Conservation (phyloP, 2,888 invertebrate species). For the Ligdia adustata region DNA sequence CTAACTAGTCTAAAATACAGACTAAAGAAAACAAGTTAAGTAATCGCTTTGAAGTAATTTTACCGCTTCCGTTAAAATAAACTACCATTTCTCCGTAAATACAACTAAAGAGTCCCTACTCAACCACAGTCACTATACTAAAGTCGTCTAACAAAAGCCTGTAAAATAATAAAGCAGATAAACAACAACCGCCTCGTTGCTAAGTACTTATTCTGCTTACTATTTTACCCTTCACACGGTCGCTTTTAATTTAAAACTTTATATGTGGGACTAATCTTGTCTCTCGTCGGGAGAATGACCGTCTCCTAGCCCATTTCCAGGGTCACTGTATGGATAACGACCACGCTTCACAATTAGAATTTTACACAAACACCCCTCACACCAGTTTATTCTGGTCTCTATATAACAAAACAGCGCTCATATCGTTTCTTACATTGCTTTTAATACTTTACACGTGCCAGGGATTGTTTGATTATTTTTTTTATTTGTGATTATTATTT, state of each 20-base stretch:
- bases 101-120: slow-evolving; percentile 3
- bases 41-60: slow-evolving; percentile 1
- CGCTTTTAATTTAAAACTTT: slow-evolving; percentile 66
- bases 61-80: slow-evolving; percentile 5
- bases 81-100: slow-evolving; percentile 1
- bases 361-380: slow-evolving; percentile 43
- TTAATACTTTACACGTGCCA: slow-evolving; percentile 42
- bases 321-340: slow-evolving; percentile 60
- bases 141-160: slow-evolving; percentile 33
- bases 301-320: slow-evolving; percentile 42
- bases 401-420: neutral
- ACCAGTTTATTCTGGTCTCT: slow-evolving; percentile 27
- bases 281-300: slow-evolving; percentile 47
- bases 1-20: too few relatives aligned
- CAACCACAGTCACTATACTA: slow-evolving; percentile 9
- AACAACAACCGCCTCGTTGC: slow-evolving; percentile 38
- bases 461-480: slow-evolving; percentile 21
- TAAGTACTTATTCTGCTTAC: slow-evolving; percentile 27
- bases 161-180: slow-evolving; percentile 52
- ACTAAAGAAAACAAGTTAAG: too few relatives aligned
- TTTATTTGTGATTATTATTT: too few relatives aligned
- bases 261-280: slow-evolving; percentile 66
- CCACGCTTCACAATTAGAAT: slow-evolving; percentile 60
- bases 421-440: slow-evolving; percentile 16
- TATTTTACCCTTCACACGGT: slow-evolving; percentile 41